Base-by-base conservation (phyloP, 2,888 invertebrate genomes). In the Pilophorus perplexus region DNA sequence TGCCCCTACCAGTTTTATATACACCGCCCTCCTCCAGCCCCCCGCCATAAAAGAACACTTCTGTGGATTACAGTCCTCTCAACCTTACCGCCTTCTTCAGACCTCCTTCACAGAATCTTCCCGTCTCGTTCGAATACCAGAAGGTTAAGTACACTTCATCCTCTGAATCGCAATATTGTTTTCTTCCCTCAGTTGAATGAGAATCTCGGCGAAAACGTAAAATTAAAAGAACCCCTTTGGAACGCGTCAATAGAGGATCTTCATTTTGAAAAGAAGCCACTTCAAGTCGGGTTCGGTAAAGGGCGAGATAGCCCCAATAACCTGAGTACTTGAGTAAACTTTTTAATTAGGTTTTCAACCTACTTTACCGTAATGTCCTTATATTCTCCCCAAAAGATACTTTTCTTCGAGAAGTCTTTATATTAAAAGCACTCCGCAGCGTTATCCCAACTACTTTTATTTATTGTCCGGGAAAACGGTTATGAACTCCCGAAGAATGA, bases 1-100 rank as follows among this genome's bases (percentile, higher is more conserved):
- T 6, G 42, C 8, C 42, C 20, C 42, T 4, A 42, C 42, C 42
- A 14, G 42, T 42, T 42, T 42, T 42, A 42, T 14, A 20, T 10
- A 14, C 42, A 18, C 5, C 20, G 3, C 40, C 42, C 42, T 20
- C 6, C 20, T 20, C 42, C 42, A n/a, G 16, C 42, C 20, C 42
- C 6, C 42, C 42, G 14, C 52, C 27, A 52, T 52, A 52, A 52
- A 52, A 52, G 52, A 52, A 52, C 52, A 52, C 52, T 52, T 52
- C 52, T 52, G 28, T 18, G 52, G 52, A 52, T 52, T 52, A 25
- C 52, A 27, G 52, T 52, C 14, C 27, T 27, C 52, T 6, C n/a
- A 14, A 42, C 12, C 33, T 42, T 12, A 42, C 14, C 20, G 14
- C 42, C 42, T 42, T 6, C 20, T 42, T 20, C 12, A 37, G 1